phyloP scores from a whole-genome alignment of 2,888 invertebrate species.

The Agrotis clavis region DNA sequence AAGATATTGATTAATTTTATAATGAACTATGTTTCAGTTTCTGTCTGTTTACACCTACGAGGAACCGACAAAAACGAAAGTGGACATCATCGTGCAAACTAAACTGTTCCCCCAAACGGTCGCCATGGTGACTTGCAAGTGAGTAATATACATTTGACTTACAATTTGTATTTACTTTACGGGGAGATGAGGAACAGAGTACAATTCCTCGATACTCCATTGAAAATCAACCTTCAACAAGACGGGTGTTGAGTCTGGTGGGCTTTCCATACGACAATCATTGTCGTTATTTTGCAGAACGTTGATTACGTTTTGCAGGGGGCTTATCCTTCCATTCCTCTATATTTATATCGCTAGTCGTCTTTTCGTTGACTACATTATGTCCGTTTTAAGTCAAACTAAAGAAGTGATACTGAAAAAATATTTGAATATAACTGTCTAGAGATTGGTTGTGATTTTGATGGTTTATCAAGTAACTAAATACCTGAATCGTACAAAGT shows the following conservation, averaged over 20 bases:
- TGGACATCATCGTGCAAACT: conserved; percentile 51
- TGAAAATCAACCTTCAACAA: too few species aligned
- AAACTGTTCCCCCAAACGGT: conserved; percentile 39
- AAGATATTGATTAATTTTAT: neutral
- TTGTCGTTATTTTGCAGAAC: too few species aligned
- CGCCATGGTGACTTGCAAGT: conserved; percentile 45
- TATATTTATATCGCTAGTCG: too few species aligned
- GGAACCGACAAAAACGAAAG: neutral
- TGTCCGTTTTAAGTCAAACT: neutral
- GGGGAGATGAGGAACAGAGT: too few species aligned
- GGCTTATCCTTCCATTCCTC: too few species aligned
- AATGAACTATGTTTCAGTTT: conserved; percentile 4
- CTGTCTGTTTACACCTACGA: conserved; percentile 32
- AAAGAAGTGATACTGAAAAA: neutral
- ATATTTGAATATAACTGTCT: neutral
- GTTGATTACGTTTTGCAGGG: too few species aligned
- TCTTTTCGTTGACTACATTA: too few species aligned
- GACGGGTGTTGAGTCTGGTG: too few species aligned
- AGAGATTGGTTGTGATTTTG: neutral
- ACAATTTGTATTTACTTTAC: too few species aligned
- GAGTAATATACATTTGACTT: conserved; percentile 26
- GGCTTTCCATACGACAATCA: too few species aligned
- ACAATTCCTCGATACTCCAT: too few species aligned
- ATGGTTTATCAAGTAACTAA: neutral
- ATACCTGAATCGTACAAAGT: neutral